Percentiles rank a stretch among this genome's conserved stretches.
phyloP scores from a whole-genome alignment of 2,888 invertebrate genomes.

The Biston stratarius region DNA sequence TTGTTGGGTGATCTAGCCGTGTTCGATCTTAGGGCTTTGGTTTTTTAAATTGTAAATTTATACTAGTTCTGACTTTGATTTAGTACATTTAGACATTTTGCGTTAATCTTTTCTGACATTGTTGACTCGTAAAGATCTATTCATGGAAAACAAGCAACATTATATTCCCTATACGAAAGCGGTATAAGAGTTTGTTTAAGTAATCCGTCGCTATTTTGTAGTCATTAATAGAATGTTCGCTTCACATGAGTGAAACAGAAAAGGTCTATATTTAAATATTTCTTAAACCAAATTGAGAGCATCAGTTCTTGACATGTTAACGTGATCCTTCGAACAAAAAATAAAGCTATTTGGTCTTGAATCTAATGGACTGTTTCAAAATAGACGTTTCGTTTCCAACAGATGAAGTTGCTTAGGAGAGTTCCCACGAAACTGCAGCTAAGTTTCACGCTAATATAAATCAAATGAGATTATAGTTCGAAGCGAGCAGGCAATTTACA shows the following conservation, averaged over 20 bases:
- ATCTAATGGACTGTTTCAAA: slow-evolving; percentile 54
- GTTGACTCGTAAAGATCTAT: slow-evolving; percentile 5
- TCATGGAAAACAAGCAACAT: slow-evolving; percentile 36
- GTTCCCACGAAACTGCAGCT: slow-evolving; percentile 73
- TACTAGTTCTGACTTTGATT: no score
- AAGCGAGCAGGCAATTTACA: slow-evolving; percentile 71
- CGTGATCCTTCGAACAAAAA: slow-evolving; percentile 53
- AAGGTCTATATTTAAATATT: slow-evolving; percentile 56
- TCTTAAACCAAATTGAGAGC: slow-evolving; percentile 58
- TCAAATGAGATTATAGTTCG: slow-evolving; percentile 71
- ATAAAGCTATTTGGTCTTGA: slow-evolving; percentile 36
- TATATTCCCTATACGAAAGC: slow-evolving; percentile 42
- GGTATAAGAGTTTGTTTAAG: slow-evolving; percentile 49
- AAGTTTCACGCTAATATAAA: slow-evolving; percentile 74
- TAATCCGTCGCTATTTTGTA: slow-evolving; percentile 56
- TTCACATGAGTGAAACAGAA: not conserved
- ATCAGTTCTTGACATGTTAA: slow-evolving; percentile 59
- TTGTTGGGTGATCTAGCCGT: no score
- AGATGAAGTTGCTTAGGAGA: slow-evolving; percentile 62
- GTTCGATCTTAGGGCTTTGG: no score
- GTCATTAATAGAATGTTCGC: slow-evolving; percentile 19
- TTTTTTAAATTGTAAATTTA: no score
- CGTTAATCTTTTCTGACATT: slow-evolving; percentile 1
- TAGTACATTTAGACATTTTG: not conserved
- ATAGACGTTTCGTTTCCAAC: slow-evolving; percentile 47